Base-by-base conservation (phyloP, 2,113 vertebrate genomes). In the cattle (Bos taurus) region DNA sequence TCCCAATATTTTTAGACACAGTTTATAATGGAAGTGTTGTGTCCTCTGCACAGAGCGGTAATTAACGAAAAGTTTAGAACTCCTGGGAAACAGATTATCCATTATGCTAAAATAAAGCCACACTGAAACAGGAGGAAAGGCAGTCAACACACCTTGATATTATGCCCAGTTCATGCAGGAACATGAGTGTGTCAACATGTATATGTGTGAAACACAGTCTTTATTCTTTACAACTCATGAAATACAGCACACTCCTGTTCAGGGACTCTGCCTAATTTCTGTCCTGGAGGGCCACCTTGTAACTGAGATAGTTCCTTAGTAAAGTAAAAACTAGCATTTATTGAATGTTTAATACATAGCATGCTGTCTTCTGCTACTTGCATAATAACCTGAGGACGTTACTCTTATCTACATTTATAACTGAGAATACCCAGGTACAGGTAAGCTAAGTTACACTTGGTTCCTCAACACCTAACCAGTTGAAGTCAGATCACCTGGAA, bases 281-380 rank as follows among this genome's bases (percentile, higher is more conserved):
- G 33, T 86, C 14, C 17, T 48, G n/a, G 48, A 21, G 89, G 16
- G 40, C 67, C 52, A 67, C 33, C 14, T 88, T 91, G 23, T 95
- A 80, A 80, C 67, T 57, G 46, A 92, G 50, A 74, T 2, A 3
- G 52, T n/a, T 54, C 14, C 23, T 84, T 52, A 80, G 21, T 50
- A 78, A 95, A 86, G 48, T 48, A 71, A 94, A 92, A 97, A 90
- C 30, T 52, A 78, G 52, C 25, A 92, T 80, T 88, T 78, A 85
- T 33, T 50, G 52, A 94, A n/a, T 46, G 8, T 16, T 30, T 16
- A 62, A 48, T 36, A 90, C 28, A 94, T 30, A 1, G 14, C 28
- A 78, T 30, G 11, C 23, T 91, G 59, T 97, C 48, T 84, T 92
- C 56, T 83, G 26, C 52, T 59, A 28, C 48, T 77, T 67, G 74